Evolutionary conservation across 2,888 invertebrate species (phyloP).

Genomic region (Nipponacmea schrenckii): DNA sequence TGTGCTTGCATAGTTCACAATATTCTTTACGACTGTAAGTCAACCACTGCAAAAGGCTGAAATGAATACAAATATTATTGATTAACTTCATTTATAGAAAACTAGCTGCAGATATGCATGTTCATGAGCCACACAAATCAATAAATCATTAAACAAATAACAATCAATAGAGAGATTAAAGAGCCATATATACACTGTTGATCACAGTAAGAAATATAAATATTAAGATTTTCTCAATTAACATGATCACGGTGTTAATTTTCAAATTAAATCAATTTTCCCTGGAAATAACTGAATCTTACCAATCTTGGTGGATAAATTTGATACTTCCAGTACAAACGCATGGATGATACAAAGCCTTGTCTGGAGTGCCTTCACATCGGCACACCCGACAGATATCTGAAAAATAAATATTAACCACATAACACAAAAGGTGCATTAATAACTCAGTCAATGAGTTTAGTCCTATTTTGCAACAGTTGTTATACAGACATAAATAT

Average conservation of each 20-base stretch:
- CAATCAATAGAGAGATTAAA: not conserved
- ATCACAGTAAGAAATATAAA: too few relatives aligned
- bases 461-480: too few relatives aligned
- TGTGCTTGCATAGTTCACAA: conserved; percentile 96
- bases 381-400: conserved; percentile 97
- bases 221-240: too few relatives aligned
- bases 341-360: conserved; percentile 96
- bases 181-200: too few relatives aligned
- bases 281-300: conserved; percentile 26
- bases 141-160: not conserved
- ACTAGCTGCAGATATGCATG: too few relatives aligned
- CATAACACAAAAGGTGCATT: not conserved
- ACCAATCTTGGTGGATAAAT: conserved; percentile 96
- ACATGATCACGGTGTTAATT: too few relatives aligned
- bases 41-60: conserved; percentile 96
- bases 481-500: too few relatives aligned
- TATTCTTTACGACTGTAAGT: conserved; percentile 98
- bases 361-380: conserved; percentile 90
- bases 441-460: too few relatives aligned
- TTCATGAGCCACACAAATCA: not conserved
- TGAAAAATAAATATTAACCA: conserved; percentile 34
- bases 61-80: conserved; percentile 27
- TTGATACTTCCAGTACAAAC: conserved; percentile 99
- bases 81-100: too few relatives aligned
- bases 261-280: too few relatives aligned